Base-by-base conservation (phyloP, 2,888 invertebrate species). In the Lepidocyrtinus sp. region DNA sequence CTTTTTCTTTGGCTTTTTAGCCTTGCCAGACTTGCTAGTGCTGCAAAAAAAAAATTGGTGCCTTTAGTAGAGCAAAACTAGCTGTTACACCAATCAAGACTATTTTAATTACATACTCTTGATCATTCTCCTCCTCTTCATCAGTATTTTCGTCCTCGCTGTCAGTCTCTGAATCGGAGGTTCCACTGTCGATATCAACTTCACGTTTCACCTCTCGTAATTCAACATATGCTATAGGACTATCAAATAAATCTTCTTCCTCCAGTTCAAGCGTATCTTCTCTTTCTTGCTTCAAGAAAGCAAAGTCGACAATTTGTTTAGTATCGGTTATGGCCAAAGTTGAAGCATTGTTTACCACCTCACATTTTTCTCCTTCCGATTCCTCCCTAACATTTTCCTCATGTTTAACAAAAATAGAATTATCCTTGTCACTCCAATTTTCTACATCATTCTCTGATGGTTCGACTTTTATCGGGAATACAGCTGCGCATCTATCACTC, bases 91-190 rank as follows among this genome's bases (percentile, higher is more conserved):
- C 62, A 62, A 22, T 19, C 65, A 3, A 19, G 22, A 62, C 5
- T 3, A 9, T 21, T 22, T 9, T 62, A 7, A 62, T 22, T 17
- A 21, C 21, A 22, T 22, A 19, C 7, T 62, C 7, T 22, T 9
- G 50, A 15, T 59, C 17, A 71, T 61, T 19, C 7, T 19, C 27
- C 72, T 63, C 36, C 1, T 79, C 79, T 25, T 69, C 70, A 26
- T 63, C 27, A 19, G 36, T 22, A 27, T n/a, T 15, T 5, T 19
- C 22, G 21, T 65, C n/a, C 12, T 55, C 73, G 45, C 75, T 75
- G 62, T 82, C 82, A 2, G 80, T 50, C 21, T 76, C 82, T 9
- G 82, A 82, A 46, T 82, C 82, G 1, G 75, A 75, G 9, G 82
- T 76, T 0, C 71, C 82, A 45, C 72, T 77, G n/a, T n/a, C n/a